These are phyloP conservation scores for Ptychobarbus kaznakovi DNA, from an alignment of 2,797 vertebrate genomes.

Conservation along the genomic window DNA sequence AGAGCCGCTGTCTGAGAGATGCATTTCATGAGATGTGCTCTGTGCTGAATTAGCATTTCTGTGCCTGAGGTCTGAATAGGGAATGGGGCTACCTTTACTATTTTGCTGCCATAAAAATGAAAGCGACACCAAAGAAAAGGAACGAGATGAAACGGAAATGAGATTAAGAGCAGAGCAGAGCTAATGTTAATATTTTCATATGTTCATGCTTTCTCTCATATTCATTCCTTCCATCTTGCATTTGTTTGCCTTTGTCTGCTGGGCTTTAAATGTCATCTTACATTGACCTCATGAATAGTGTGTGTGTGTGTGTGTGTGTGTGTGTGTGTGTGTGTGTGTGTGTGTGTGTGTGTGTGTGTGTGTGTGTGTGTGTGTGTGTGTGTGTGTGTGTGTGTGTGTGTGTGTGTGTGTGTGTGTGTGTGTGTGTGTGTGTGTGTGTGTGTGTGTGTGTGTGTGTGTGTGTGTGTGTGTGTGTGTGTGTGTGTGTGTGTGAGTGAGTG, in stretches of 20 bases:
- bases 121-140: conserved; percentile 1
- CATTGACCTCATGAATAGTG: conserved; percentile 21
- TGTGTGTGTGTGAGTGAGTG: conserved; percentile 8
- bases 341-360: conserved; percentile 34
- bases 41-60: conserved; percentile 85
- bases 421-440: no score
- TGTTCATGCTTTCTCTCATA: background rate
- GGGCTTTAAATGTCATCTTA: conserved; percentile 43
- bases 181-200: background rate
- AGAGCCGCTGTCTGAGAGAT: conserved; percentile 17
- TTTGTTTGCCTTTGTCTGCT: conserved; percentile 34
- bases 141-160: background rate
- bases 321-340: no score
- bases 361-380: background rate
- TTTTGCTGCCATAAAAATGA: conserved; percentile 30
- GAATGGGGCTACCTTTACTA: conserved; percentile 77
- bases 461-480: conserved; percentile 24
- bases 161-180: conserved; percentile 22
- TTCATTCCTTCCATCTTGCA: background rate
- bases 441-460: conserved; percentile 20
- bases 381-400: conserved; percentile 30
- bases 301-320: conserved; percentile 10
- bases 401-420: no score
- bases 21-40: conserved; percentile 60
- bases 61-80: conserved; percentile 85